Evolutionary conservation across 2,888 invertebrate species (phyloP), one percentile per base, ranked within the genome.

Genomic region (Ametastegia equiseti): DNA sequence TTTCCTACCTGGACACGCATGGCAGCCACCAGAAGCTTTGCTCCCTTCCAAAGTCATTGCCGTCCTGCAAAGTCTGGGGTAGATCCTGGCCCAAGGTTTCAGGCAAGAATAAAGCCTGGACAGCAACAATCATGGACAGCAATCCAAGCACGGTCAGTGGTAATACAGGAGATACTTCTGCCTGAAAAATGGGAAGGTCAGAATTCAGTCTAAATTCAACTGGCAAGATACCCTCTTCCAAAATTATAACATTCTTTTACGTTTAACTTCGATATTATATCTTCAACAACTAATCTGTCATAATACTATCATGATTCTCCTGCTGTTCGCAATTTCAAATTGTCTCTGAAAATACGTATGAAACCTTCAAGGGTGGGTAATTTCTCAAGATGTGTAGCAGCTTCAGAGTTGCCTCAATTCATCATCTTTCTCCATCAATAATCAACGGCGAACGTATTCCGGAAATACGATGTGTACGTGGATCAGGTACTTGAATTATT

Each of bases 51-150:
- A 97, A 97, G 87, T 96, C 94, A 92, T 97, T 97, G 13, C 97
- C 97, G 89, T 98, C 97, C 83, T 95, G 95, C 3, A 98, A 92
- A 0, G 97, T 96, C 90, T 97, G 97, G 0, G 98, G 97, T 91
- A 98, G 93, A 86, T 97, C 97, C 71, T 96, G 96, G 88, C 96
- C 96, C 88, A 97, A 93, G 0, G 98, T 97, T 92, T 98, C 98
- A 0, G 97, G 97, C 11, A 98, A 92, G 85, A 96, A 94, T 2
- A 97, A 93, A 36, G 96, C 95, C 36, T 97, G 91, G 5, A 95
- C 88, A 0, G 97, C 97, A 0, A 97, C 97, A 0, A 94, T 80
- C 5, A 97, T 93, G 0, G 97, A 96, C 78, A 97, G 88, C 0
- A 94, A 91, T 0, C 97, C 97, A 50, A 97, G 93, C 83, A 97